These are phyloP conservation scores for Erebia palarica DNA, from an alignment of 2,888 invertebrate species.

Conservation along the genomic window DNA sequence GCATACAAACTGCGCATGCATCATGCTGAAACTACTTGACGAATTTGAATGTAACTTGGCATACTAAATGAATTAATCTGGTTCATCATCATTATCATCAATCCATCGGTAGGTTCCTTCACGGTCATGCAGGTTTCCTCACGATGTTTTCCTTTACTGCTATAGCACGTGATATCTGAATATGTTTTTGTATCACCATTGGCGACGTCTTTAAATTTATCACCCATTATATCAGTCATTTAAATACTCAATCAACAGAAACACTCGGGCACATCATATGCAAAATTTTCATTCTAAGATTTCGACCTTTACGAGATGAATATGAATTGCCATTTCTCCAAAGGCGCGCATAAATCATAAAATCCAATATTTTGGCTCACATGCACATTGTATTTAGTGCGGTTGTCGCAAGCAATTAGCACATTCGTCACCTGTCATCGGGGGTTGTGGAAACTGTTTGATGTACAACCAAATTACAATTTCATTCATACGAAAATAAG, in stretches of 20 bases:
- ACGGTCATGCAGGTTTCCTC: no score
- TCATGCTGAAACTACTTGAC: no score
- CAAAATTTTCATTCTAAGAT: constrained; percentile 1
- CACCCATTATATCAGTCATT: constrained; percentile 4
- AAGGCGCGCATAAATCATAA: constrained; percentile 33
- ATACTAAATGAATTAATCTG: no score
- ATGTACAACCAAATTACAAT: constrained; percentile 38
- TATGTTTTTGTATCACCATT: background rate
- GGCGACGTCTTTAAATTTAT: background rate
- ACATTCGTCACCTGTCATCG: constrained; percentile 70
- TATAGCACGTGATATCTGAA: background rate
- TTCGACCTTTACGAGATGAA: constrained; percentile 2
- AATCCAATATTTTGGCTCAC: constrained; percentile 51
- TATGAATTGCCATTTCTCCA: constrained; percentile 14
- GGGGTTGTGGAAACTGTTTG: constrained; percentile 42
- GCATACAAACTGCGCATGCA: no score
- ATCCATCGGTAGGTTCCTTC: no score
- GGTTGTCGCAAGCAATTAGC: constrained; percentile 67
- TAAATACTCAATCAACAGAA: constrained; percentile 4
- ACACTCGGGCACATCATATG: background rate
- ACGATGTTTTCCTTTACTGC: no score
- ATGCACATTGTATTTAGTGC: constrained; percentile 50
- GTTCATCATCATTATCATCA: no score
- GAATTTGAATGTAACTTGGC: no score
- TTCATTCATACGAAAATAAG: constrained; percentile 36